These are phyloP conservation scores for Tachuris rubrigastra DNA, from an alignment of 2,113 vertebrate species.

Conservation along the genomic window DNA sequence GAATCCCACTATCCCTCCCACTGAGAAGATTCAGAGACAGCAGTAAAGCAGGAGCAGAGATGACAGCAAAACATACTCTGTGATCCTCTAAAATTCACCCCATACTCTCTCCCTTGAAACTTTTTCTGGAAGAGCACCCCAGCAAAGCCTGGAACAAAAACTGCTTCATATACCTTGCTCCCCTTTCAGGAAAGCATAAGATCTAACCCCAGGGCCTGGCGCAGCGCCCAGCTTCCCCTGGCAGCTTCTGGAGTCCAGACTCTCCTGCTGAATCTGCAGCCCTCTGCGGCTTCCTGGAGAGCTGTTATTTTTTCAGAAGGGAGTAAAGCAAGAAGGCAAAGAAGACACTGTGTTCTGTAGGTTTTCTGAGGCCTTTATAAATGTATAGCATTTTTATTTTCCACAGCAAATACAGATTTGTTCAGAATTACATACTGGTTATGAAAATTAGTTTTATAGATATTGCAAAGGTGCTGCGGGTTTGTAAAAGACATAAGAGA, in stretches of 20 bases:
- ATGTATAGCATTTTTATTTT: not conserved
- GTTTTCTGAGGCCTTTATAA: not conserved
- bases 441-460: not conserved
- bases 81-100: not conserved
- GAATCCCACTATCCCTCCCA: not conserved
- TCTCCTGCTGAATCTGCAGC: not conserved
- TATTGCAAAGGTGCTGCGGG: not conserved
- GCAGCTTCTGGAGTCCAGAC: not conserved
- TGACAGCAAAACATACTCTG: accelerated
- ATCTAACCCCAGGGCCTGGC: not conserved
- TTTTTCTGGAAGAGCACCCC: not conserved
- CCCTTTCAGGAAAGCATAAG: not conserved
- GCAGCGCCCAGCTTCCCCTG: not conserved
- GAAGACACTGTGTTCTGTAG: not conserved
- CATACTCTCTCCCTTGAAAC: not conserved
- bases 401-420: not conserved
- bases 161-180: not conserved
- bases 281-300: not conserved
- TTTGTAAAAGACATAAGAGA: not conserved
- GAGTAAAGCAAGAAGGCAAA: not conserved
- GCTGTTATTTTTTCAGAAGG: not conserved
- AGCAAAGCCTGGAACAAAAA: not conserved
- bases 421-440: not conserved
- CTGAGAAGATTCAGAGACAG: not conserved
- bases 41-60: not conserved